Evolutionary conservation across 2,888 invertebrate species (phyloP).

Genomic region (Punctoribates punctum): DNA sequence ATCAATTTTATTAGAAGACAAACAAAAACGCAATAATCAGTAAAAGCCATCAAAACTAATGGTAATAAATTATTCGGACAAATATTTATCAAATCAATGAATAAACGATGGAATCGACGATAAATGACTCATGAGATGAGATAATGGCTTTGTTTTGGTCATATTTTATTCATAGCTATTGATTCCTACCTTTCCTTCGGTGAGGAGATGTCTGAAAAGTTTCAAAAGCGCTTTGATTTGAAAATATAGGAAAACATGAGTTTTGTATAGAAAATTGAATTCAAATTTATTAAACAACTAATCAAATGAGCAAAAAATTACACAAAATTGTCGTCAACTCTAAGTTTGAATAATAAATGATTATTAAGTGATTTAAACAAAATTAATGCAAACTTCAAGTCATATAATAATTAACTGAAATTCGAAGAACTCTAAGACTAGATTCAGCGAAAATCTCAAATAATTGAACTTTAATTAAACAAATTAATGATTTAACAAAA

Average conservation of each 20-base stretch:
- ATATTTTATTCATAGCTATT: slow-evolving; percentile 13
- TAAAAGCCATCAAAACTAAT: not conserved
- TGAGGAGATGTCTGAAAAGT: not conserved
- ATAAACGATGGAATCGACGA: too few relatives aligned
- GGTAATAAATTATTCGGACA: not conserved
- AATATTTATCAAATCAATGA: not conserved
- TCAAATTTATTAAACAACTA: too few relatives aligned
- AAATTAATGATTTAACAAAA: not conserved
- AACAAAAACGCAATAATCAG: not conserved
- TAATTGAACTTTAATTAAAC: not conserved
- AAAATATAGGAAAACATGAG: not conserved
- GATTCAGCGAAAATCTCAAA: not conserved
- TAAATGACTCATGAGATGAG: too few relatives aligned
- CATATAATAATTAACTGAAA: not conserved
- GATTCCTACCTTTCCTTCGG: not conserved
- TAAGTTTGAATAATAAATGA: too few relatives aligned
- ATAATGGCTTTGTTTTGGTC: slow-evolving; percentile 3
- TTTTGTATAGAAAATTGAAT: too few relatives aligned
- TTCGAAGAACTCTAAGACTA: not conserved
- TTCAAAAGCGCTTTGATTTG: not conserved
- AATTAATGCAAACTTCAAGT: not conserved
- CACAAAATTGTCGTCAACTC: too few relatives aligned
- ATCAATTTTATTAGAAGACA: not conserved
- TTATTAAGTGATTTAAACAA: not conserved
- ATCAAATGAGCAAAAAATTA: too few relatives aligned